Conservation (phyloP, 2,888 invertebrate species). For the Ctena decussata region DNA sequence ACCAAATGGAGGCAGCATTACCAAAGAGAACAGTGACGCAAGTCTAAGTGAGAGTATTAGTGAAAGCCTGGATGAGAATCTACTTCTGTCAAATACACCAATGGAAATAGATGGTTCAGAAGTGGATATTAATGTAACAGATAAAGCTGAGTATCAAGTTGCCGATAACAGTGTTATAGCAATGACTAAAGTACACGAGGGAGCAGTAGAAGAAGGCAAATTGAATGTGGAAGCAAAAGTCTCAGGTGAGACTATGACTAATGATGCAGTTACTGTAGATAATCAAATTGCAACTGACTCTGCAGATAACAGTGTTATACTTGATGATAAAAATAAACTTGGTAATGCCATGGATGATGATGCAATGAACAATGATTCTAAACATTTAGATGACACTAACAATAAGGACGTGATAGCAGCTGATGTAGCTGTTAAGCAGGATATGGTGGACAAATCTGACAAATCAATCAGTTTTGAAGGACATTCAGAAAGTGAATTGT, state of each 20-base stretch:
- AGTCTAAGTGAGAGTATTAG: conserved; percentile 71
- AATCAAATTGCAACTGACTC: background rate
- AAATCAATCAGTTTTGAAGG: background rate
- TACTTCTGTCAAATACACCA: background rate
- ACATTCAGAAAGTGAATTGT: background rate
- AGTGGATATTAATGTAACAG: conserved; percentile 11
- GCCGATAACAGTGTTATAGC: conserved; percentile 58
- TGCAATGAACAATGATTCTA: background rate
- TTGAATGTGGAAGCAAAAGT: background rate
- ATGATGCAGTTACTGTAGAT: background rate
- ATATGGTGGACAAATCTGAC: background rate
- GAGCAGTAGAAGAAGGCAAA: conserved; percentile 20
- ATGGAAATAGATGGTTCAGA: background rate
- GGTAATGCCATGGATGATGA: conserved; percentile 15
- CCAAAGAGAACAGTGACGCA: conserved; percentile 66
- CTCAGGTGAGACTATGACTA: background rate
- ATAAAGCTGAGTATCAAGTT: conserved; percentile 39
- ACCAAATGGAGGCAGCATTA: conserved; percentile 58
- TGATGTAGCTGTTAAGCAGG: background rate
- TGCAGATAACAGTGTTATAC: conserved; percentile 34
- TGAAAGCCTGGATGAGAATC: conserved; percentile 46
- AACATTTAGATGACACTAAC: background rate
- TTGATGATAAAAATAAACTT: conserved; percentile 22
- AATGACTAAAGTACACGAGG: conserved; percentile 47
- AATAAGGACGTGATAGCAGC: background rate